Conservation (phyloP, 2,113 vertebrate genomes). For the Pelobates fuscus region DNA sequence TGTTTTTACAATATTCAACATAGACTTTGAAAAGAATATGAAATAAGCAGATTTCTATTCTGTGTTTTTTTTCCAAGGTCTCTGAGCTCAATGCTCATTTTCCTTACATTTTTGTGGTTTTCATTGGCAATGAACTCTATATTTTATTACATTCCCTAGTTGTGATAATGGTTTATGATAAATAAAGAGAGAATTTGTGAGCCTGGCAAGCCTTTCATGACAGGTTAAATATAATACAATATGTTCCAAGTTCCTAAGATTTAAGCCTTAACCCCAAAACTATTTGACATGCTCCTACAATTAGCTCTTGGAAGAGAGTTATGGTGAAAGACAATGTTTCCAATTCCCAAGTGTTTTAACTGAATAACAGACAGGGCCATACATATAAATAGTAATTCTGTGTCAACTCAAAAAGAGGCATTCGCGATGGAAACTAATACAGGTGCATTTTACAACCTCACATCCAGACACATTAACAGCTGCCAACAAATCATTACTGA, state of each 20-base stretch:
- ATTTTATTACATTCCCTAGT: background rate
- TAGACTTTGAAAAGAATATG: background rate
- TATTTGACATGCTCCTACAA: too few species aligned
- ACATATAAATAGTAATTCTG: too few species aligned
- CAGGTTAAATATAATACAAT: background rate
- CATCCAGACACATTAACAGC: too few species aligned
- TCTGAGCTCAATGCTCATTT: background rate
- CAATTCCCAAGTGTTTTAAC: too few species aligned
- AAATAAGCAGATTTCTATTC: background rate
- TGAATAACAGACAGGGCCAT: too few species aligned
- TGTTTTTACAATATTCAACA: too few species aligned
- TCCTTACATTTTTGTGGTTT: background rate
- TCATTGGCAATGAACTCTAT: background rate
- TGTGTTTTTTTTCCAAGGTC: background rate
- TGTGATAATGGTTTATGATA: background rate
- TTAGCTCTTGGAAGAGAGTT: too few species aligned
- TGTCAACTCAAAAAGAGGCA: too few species aligned
- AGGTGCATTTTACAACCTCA: too few species aligned
- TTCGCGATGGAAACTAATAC: too few species aligned
- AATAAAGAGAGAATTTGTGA: background rate
- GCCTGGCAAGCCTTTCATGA: background rate
- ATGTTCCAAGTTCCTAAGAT: background rate
- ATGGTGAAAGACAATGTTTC: too few species aligned
- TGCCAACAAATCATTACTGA: too few species aligned
- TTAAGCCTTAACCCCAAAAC: background rate